Conservation (phyloP, 2,113 vertebrate genomes). For the Mirounga angustirostris region DNA sequence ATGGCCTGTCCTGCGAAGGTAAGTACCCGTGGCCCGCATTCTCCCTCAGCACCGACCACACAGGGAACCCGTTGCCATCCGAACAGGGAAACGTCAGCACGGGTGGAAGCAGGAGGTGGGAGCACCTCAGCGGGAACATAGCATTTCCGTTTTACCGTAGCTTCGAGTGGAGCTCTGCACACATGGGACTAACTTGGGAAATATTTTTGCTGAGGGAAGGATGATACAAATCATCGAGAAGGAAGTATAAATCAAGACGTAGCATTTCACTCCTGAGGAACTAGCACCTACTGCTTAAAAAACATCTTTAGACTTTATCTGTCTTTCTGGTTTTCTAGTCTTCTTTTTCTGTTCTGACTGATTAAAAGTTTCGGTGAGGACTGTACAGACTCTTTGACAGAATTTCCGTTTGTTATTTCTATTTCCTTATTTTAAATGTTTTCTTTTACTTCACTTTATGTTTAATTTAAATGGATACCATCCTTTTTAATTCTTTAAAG, state of each 20-base stretch:
- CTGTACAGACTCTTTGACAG: neutral
- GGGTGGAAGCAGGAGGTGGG: neutral
- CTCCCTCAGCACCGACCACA: accelerated
- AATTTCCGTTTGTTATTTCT: neutral
- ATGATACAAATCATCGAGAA: neutral
- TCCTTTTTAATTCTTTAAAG: neutral
- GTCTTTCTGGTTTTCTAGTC: neutral
- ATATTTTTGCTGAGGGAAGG: neutral
- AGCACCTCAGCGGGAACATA: neutral
- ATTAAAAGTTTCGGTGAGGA: neutral
- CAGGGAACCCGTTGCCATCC: accelerated
- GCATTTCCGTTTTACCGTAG: neutral
- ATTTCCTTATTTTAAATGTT: neutral
- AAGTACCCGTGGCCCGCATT: neutral
- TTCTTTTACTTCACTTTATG: neutral
- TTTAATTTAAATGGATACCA: slow-evolving; percentile 1
- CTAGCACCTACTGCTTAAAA: neutral
- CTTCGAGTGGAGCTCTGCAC: neutral
- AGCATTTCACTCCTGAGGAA: neutral
- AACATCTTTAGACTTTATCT: neutral
- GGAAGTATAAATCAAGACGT: neutral
- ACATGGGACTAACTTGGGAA: neutral
- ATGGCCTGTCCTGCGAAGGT: slow-evolving; percentile 99
- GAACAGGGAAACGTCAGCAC: neutral
- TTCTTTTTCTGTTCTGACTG: slow-evolving; percentile 26